Percentiles rank a stretch among this genome's conserved stretches.
Conservation (phyloP, 2,113 vertebrate species). For the Phrynosoma blainvillii region DNA sequence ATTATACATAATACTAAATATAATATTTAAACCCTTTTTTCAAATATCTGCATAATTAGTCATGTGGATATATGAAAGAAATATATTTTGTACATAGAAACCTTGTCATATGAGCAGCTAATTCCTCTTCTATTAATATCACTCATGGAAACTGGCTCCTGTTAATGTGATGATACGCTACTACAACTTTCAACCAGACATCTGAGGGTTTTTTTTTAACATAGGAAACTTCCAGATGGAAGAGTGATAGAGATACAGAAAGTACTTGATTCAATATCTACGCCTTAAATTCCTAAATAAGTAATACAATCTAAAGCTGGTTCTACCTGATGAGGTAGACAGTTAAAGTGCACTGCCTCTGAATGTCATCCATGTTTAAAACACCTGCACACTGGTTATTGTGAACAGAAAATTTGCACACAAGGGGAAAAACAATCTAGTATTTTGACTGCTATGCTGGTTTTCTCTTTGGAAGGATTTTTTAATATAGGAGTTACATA, state of each 20-base stretch:
- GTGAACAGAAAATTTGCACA: neutral
- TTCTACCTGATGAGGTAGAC: neutral
- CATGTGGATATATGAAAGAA: neutral
- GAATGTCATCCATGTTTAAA: neutral
- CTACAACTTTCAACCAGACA: no score
- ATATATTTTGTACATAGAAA: neutral
- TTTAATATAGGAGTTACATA: neutral
- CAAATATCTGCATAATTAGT: neutral
- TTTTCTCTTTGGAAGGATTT: neutral
- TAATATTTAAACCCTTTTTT: neutral
- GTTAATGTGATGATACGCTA: no score
- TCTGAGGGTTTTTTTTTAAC: no score
- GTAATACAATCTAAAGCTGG: neutral
- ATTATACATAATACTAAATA: no score
- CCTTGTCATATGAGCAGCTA: no score
- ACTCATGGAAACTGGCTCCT: no score
- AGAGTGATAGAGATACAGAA: no score
- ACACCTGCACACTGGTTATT: neutral
- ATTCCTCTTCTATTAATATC: no score
- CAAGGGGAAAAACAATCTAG: neutral
- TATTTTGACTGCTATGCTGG: neutral
- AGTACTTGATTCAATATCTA: no score
- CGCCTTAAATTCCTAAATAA: neutral
- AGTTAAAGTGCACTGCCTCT: neutral
- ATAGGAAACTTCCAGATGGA: no score